Base-by-base conservation (phyloP, 1,140 invertebrate species). In the Brachionus asplanchnoidis region DNA sequence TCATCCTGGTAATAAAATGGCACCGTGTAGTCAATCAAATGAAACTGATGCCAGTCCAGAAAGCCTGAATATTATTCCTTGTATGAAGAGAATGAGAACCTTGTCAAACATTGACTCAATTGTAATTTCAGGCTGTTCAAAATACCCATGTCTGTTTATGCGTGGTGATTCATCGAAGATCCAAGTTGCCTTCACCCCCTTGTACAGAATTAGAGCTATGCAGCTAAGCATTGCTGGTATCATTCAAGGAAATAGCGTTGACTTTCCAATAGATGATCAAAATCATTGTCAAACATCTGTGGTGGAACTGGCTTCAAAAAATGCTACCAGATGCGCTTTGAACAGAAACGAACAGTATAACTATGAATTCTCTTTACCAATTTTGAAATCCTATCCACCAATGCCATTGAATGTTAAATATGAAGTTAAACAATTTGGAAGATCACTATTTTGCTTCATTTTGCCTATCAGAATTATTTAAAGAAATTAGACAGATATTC, bases 321-420 rank as follows among this genome's bases (percentile, higher is more conserved):
- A 42, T 73, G 42, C 73, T 12, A 77, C 20, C 11, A 50, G 23
- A 50, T 77, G 73, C 50, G 14, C 23, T 50, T 50, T 77, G 14
- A 32, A 23, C 32, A 46, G 42, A 26, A 46, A 26, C 8, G 26
- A 7, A 3, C 17, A 23, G 6, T 77, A 77, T 11, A 77, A 46
- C 17, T 77, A 77, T 32, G 73, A 77, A 77, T 77, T 77, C 26
- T 77, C 73, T 50, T 26, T 77, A 26, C 73, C 73, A 77, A 77
- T 77, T 50, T 50, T 77, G n/a, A n/a, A 46, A 32, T 50, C 73
- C 14, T 77, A 77, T 77, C 73, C 73, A 77, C 17, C 40, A 6
- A 77, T 77, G 17, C 32, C 73, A 50, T 28, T 77, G 14, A 46
- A 77, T 77, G 73, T 77, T 26, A 77, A 53, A 46, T 77, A 77